Percentiles rank a stretch among this genome's conserved stretches.
phyloP scores from a whole-genome alignment of 2,888 invertebrate genomes.

The Eledona agricola region DNA sequence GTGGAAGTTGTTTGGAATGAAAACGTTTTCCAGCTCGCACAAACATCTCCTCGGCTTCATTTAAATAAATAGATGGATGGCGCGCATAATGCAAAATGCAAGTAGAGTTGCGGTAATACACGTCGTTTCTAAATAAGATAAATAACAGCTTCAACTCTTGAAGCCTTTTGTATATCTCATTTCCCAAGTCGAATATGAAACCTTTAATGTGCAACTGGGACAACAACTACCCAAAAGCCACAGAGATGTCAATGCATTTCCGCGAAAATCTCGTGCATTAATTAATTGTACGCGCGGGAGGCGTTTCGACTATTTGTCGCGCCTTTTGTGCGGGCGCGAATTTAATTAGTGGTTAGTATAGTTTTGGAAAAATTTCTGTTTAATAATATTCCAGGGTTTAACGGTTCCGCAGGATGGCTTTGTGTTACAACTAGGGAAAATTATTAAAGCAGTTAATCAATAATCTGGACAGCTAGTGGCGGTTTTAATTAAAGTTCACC shows the following conservation, averaged over 20 bases:
- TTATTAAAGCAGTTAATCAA: slow-evolving; percentile 30
- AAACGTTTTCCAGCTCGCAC: too few relatives aligned
- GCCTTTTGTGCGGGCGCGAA: slow-evolving; percentile 4
- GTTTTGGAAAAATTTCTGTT: slow-evolving; percentile 18
- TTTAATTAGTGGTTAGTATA: slow-evolving; percentile 25
- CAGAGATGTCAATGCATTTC: too few relatives aligned
- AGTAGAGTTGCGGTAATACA: slow-evolving; percentile 12
- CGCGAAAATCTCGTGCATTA: too few relatives aligned
- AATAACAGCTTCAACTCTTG: slow-evolving; percentile 12
- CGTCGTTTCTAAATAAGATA: slow-evolving; percentile 20
- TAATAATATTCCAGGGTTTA: slow-evolving; percentile 14
- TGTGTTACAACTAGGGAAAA: slow-evolving; percentile 16
- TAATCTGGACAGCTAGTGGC: slow-evolving; percentile 21
- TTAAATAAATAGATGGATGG: slow-evolving; percentile 21
- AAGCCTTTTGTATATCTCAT: slow-evolving; percentile 7
- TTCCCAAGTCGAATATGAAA: neutral
- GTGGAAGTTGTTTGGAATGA: too few relatives aligned
- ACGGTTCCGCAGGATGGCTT: slow-evolving; percentile 1
- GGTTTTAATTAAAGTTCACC: slow-evolving; percentile 21
- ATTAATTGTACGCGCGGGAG: slow-evolving; percentile 12
- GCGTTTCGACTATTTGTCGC: slow-evolving; percentile 6
- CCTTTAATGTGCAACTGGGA: neutral
- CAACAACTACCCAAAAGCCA: too few relatives aligned
- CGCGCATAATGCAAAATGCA: slow-evolving; percentile 8
- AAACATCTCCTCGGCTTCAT: too few relatives aligned